Base-by-base conservation (phyloP, 2,888 invertebrate genomes). In the Cataglyphis albicans region DNA sequence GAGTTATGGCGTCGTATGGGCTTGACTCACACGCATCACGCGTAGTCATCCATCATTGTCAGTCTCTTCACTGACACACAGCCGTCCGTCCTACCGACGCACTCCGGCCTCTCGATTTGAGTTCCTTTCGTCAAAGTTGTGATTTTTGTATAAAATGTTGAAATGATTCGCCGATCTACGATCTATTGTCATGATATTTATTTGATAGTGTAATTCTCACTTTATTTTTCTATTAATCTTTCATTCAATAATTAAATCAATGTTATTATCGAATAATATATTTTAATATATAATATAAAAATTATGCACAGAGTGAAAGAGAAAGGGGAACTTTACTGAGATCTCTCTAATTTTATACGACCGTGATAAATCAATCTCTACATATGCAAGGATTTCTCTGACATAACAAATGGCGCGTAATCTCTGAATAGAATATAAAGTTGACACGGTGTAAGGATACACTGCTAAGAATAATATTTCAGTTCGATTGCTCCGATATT, bases 41-140 rank as follows among this genome's bases (percentile, higher is more conserved):
- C 92, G 92, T 90, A 90, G 92, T 92, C 94, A 94, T 94, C 94
- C 94, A 94, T 94, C 94, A 94, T 94, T 94, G 94, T 94, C 94
- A 94, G 93, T 91, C 93, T 93, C 93, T 92, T 92, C 93, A 93
- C 92, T 91, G 92, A 91, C 92, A 92, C 91, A 87, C 91, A 87
- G 89, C 90, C 89, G 89, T 86, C 85, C 89, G 89, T 89, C 81
- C 90, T 89, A 83, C 86, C 87, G 81, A 85, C 84, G 88, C 86
- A 59, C 48, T 52, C 84, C 81, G 59, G 59, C 35, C 72, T 68
- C 57, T 80, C 78, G 78, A 80, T 80, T 70, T 80, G 78, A 70
- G 78, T 70, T 76, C 70, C 78, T 80, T 80, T 80, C 78, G 70
- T 80, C 72, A 80, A 80, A 80, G 78, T 80, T 70, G 78, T 80